A percentile compares a stretch with the other conserved stretches of the same genome.
phyloP scores from a whole-genome alignment of 2,888 invertebrate species.

The Phyllotreta cruciferae region DNA sequence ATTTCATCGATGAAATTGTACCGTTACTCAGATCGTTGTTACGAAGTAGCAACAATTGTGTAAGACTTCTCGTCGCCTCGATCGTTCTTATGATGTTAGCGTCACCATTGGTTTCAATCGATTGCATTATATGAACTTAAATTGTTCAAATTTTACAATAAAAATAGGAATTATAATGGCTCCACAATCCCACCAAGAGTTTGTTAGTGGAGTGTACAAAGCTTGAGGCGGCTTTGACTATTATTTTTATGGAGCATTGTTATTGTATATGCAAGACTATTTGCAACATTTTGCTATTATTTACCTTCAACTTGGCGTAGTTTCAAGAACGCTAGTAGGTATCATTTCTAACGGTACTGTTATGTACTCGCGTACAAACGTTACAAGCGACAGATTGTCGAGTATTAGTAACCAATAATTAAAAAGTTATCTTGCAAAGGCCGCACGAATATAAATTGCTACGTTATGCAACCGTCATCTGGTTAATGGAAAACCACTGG shows the following conservation, averaged over 20 bases:
- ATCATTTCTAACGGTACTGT: slow-evolving; percentile 39
- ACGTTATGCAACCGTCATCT: slow-evolving; percentile 40
- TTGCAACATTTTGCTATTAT: slow-evolving; percentile 29
- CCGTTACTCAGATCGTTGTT: background rate
- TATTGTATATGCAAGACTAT: too few relatives aligned
- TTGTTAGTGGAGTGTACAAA: too few relatives aligned
- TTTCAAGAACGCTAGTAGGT: slow-evolving; percentile 34
- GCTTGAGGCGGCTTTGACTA: too few relatives aligned
- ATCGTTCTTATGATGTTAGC: background rate
- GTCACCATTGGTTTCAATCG: slow-evolving; percentile 4
- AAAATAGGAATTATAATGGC: too few relatives aligned
- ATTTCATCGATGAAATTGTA: background rate
- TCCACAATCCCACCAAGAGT: too few relatives aligned
- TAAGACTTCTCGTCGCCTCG: slow-evolving; percentile 4
- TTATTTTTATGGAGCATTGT: too few relatives aligned
- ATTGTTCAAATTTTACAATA: background rate
- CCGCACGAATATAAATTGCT: slow-evolving; percentile 35
- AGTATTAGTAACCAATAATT: slow-evolving; percentile 36
- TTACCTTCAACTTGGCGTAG: slow-evolving; percentile 36
- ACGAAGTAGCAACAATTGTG: slow-evolving; percentile 3
- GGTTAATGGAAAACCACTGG: slow-evolving; percentile 29
- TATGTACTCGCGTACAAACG: slow-evolving; percentile 25
- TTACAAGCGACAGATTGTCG: slow-evolving; percentile 38
- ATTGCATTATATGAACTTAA: background rate
- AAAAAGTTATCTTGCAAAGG: slow-evolving; percentile 37